phyloP scores from a whole-genome alignment of 1,140 invertebrate species.

The Babylonia areolata region DNA sequence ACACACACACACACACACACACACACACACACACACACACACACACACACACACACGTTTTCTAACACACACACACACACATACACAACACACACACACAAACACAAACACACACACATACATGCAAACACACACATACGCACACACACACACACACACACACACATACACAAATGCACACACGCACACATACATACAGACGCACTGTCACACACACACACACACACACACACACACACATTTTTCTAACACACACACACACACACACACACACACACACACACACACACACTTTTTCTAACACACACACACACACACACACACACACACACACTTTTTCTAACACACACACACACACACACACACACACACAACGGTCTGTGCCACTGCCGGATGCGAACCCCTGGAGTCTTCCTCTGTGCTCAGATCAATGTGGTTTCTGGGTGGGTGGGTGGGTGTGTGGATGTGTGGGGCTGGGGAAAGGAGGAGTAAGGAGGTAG shows the following conservation, averaged over 20 bases:
- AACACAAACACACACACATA: not conserved
- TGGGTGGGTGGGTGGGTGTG: too few species aligned
- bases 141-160: not conserved
- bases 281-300: not conserved
- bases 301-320: conserved; percentile 1
- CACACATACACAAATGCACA: not conserved
- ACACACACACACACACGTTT: too few species aligned
- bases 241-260: not conserved
- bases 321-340: not conserved
- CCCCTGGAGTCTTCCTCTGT: too few species aligned
- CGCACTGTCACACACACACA: conserved; percentile 6
- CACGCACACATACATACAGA: not conserved
- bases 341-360: not conserved
- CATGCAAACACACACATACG: not conserved
- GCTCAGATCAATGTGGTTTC: too few species aligned
- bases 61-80: too few species aligned
- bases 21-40: too few species aligned
- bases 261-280: conserved; percentile 16
- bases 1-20: too few species aligned
- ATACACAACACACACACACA: too few species aligned
- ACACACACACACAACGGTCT: not conserved
- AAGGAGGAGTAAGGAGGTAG: too few species aligned
- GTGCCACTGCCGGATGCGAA: too few species aligned
- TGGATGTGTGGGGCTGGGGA: too few species aligned
- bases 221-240: not conserved